Conservation (phyloP, 1,140 invertebrate species). For the Drosophila varians region DNA sequence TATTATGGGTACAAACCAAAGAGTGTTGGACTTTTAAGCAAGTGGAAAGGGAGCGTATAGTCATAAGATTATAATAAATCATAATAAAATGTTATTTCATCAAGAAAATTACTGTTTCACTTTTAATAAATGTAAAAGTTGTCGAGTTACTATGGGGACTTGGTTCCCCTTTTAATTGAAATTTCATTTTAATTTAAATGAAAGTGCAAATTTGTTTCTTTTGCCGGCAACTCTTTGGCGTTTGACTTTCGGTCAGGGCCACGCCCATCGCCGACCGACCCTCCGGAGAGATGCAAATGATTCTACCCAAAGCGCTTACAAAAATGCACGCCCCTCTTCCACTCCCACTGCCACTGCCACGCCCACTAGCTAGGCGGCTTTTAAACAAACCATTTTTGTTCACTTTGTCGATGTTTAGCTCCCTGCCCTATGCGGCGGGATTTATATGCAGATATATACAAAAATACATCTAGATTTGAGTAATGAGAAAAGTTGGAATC, state of each 20-base stretch:
- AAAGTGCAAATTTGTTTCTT: conserved; percentile 46
- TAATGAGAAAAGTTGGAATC: conserved; percentile 51
- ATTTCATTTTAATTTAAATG: conserved; percentile 44
- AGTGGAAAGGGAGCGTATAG: neutral
- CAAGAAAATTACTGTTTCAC: no score
- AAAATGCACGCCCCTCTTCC: conserved; percentile 39
- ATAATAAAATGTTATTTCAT: no score
- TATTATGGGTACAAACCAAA: neutral
- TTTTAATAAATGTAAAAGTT: no score
- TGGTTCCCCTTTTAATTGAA: no score
- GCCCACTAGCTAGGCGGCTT: conserved; percentile 1
- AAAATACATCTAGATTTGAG: conserved; percentile 24
- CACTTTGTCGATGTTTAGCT: conserved; percentile 49
- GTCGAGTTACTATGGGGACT: neutral
- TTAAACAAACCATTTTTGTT: conserved; percentile 32
- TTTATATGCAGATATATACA: conserved; percentile 22
- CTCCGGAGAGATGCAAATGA: conserved; percentile 43
- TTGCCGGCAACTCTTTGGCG: conserved; percentile 28
- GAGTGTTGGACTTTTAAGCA: neutral
- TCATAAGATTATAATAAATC: neutral
- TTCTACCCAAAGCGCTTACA: conserved; percentile 18
- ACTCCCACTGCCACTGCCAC: conserved; percentile 2
- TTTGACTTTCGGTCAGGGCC: conserved; percentile 36
- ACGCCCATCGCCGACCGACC: conserved; percentile 15
- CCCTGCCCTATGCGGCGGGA: conserved; percentile 1